Evolutionary conservation across 2,888 invertebrate genomes (phyloP), one percentile per base, ranked within the genome.

Genomic region (Noctua comes): DNA sequence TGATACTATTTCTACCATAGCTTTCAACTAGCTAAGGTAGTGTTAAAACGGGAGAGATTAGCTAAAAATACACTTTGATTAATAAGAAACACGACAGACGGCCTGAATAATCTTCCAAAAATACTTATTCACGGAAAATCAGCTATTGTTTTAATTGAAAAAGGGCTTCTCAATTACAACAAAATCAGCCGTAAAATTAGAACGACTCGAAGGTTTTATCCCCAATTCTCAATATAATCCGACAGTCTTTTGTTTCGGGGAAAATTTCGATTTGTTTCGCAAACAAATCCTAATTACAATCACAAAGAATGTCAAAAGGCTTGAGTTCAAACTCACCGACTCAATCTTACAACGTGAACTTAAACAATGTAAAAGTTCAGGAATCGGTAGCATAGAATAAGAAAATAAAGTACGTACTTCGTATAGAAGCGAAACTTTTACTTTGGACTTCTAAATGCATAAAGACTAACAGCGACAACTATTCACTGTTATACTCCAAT

Each of bases 341-440:
- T 79, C 82, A 73, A 84, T 81, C 82, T 84, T 76, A 62, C 79
- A 69, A 86, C 71, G 46, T 73, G 18, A 84, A 84, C 78, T 84
- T 77, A 73, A 83, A 86, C 87, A 89, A 83, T 79, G 81, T 80
- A 73, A 82, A 88, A 85, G 76, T 89, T 82, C 69, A 68, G 27
- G 36, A 80, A 80, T 68, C 65, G 40, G 79, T 70, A 75, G 74
- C 66, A 59, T 10, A 66, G 76, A 83, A 24, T 18, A 79, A n/a
- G 21, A 18, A 40, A 46, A 57, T 11, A 40, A 36, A 18, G n/a
- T 62, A 1, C 4, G n/a, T 62, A 1, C 4, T 31, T 40, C 10
- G 4, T 24, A 1, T 16, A 75, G 82, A 57, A 5, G 21, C 7
- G 82, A 54, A 36, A 51, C 57, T 76, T 0, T 21, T 68, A 21